Evolutionary conservation across 2,888 invertebrate species (phyloP).

Genomic region (Saturnia pavonia): DNA sequence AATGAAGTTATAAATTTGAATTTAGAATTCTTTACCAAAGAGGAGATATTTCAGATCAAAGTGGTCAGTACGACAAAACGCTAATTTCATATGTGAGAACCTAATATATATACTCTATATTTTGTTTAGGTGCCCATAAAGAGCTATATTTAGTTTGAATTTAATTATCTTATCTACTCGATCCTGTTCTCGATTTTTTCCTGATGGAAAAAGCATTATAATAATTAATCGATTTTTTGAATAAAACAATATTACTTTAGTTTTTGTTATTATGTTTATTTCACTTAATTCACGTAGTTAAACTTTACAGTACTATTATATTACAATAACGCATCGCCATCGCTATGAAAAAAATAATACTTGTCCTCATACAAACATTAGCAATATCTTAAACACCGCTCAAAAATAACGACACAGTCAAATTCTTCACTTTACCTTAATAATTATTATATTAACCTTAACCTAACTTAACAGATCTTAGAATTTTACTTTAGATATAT

Average conservation of each 20-base stretch:
- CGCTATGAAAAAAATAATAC: conserved; percentile 2
- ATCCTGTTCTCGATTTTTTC: no score
- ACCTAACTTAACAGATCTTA: conserved; percentile 2
- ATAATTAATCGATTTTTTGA: no score
- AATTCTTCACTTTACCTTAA: not conserved
- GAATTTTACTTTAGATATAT: not conserved
- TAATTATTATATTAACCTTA: not conserved
- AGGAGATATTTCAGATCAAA: no score
- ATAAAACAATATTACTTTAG: not conserved
- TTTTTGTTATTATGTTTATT: not conserved
- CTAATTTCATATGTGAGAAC: no score
- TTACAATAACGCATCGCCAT: not conserved
- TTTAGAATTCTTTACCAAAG: no score
- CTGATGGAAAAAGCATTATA: no score
- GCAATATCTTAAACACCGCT: not conserved
- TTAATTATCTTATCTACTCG: no score
- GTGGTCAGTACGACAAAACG: no score
- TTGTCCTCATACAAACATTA: conserved; percentile 1
- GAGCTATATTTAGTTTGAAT: no score
- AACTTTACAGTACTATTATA: not conserved
- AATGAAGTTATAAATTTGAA: no score
- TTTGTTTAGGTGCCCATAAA: no score
- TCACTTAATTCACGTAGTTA: not conserved
- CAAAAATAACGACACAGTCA: not conserved
- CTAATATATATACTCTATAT: no score